Conservation (phyloP, 2,797 vertebrate genomes). For the Nothura maculosa region DNA sequence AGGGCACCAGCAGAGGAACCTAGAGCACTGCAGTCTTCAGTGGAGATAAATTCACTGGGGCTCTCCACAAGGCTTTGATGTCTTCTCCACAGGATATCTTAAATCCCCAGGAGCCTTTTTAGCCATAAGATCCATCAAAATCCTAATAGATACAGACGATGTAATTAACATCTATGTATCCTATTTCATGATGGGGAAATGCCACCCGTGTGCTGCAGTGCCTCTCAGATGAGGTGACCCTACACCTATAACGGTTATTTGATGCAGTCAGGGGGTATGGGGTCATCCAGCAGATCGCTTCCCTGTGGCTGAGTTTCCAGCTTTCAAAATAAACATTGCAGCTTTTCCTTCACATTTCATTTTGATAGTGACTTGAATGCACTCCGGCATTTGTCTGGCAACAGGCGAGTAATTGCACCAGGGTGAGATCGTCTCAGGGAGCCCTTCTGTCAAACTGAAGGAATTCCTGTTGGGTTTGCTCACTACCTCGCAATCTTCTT, state of each 20-base stretch:
- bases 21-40: background rate
- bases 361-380: background rate
- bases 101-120: background rate
- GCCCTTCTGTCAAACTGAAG: constrained; percentile 40
- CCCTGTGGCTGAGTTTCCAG: background rate
- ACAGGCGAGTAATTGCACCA: background rate
- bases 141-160: background rate
- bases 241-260: constrained; percentile 3
- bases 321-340: constrained; percentile 67
- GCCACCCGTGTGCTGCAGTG: background rate
- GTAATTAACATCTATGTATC: background rate
- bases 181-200: background rate
- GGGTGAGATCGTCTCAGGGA: constrained; percentile 22
- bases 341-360: background rate
- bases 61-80: background rate
- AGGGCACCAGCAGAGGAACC: background rate
- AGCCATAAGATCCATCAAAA: background rate
- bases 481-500: constrained; percentile 50
- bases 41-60: accelerated
- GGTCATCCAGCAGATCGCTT: constrained; percentile 22
- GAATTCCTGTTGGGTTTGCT: constrained; percentile 59
- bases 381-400: constrained; percentile 17
- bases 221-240: background rate
- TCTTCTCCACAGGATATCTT: background rate
- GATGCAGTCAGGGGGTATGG: background rate